A percentile compares a stretch with the other conserved stretches of the same genome.
Evolutionary conservation across 37 sponge, comb jelly and placozoan species (phyloP).

Genomic region (Aphrocallistes beatrix): DNA sequence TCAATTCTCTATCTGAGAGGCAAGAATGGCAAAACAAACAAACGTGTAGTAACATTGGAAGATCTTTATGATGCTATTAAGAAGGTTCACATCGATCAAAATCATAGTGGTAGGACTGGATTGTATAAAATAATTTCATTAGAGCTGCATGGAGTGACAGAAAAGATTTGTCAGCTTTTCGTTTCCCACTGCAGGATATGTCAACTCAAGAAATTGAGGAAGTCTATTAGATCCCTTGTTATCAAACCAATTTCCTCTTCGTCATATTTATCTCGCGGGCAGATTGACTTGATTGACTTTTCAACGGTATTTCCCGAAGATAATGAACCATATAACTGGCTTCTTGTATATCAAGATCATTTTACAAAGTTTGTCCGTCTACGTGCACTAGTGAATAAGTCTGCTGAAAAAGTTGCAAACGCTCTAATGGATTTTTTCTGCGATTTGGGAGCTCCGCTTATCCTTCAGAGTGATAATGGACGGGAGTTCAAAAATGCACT

Average conservation of each 20-base stretch:
- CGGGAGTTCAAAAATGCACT: not conserved
- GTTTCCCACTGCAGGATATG: not conserved
- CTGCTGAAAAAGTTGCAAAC: not conserved
- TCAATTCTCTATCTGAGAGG: not conserved
- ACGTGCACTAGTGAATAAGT: not conserved
- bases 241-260: conserved; percentile 5
- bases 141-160: not conserved
- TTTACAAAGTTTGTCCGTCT: not conserved
- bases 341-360: not conserved
- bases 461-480: not conserved
- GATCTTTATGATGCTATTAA: not conserved
- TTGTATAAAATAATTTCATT: not conserved
- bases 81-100: not conserved
- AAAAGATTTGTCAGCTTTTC: not conserved
- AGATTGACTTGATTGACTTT: not conserved
- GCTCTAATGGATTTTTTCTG: not conserved
- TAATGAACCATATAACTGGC: not conserved
- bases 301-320: conserved; percentile 7
- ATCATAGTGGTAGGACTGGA: conserved; percentile 9
- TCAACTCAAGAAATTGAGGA: not conserved
- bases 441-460: not conserved
- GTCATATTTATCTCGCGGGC: not conserved
- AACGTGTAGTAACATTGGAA: not conserved
- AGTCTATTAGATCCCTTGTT: not conserved
- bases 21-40: not conserved